A percentile compares a stretch with the other conserved stretches of the same genome.
These are phyloP conservation scores for Acronicta alni DNA, from an alignment of 2,888 invertebrate genomes.

Conservation along the genomic window DNA sequence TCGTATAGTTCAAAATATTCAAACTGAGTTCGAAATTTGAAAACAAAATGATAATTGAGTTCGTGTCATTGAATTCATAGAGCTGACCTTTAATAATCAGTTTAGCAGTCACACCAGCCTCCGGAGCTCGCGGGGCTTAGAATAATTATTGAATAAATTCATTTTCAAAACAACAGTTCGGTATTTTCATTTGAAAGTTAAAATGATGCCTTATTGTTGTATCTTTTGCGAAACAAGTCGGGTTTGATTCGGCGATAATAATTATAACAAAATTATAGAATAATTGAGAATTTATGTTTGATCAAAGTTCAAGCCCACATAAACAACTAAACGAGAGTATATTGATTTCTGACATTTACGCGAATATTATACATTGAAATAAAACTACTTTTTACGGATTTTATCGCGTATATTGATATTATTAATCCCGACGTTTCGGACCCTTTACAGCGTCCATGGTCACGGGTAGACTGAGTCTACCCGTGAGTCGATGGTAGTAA, in stretches of 20 bases:
- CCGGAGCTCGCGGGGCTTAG: slow-evolving; percentile 1
- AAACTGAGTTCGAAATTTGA: slow-evolving; percentile 11
- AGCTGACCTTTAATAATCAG: slow-evolving; percentile 50
- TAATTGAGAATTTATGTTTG: too few relatives aligned
- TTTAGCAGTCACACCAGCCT: slow-evolving; percentile 31
- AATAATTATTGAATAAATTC: slow-evolving; percentile 9
- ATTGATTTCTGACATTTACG: too few relatives aligned
- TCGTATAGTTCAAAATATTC: slow-evolving; percentile 14
- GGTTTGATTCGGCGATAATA: too few relatives aligned
- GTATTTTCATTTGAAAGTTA: background rate
- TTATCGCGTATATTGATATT: too few relatives aligned
- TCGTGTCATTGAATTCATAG: slow-evolving; percentile 55
- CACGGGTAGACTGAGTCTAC: too few relatives aligned
- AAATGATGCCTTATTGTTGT: background rate
- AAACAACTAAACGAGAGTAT: too few relatives aligned
- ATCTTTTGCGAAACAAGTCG: background rate
- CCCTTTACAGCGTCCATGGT: too few relatives aligned
- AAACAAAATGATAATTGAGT: slow-evolving; percentile 57
- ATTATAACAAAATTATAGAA: background rate
- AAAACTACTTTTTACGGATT: too few relatives aligned
- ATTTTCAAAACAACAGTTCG: slow-evolving; percentile 2
- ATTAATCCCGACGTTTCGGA: too few relatives aligned
- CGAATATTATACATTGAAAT: too few relatives aligned
- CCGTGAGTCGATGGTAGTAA: too few relatives aligned
- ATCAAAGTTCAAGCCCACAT: too few relatives aligned